Evolutionary conservation across 2,888 invertebrate species (phyloP).

Genomic region (Athalia cordata): DNA sequence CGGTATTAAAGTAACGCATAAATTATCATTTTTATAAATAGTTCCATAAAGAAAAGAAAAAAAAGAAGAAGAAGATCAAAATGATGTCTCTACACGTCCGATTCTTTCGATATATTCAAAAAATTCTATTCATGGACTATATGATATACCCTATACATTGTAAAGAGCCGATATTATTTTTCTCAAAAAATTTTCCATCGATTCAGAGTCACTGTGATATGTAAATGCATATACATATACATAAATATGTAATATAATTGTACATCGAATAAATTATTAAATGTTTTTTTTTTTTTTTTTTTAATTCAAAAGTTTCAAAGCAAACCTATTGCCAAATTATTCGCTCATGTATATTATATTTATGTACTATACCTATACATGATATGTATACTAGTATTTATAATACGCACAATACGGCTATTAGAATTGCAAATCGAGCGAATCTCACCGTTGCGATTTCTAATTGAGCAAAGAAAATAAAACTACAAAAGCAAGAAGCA

Average conservation of each 20-base stretch:
- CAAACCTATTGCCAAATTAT: neutral
- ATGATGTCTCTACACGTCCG: too few species aligned
- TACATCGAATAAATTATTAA: neutral
- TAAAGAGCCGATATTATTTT: too few species aligned
- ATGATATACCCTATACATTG: too few species aligned
- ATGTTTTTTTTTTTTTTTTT: neutral
- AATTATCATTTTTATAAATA: too few species aligned
- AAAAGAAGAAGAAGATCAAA: too few species aligned
- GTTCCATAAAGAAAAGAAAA: too few species aligned
- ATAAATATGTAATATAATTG: neutral
- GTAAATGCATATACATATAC: neutral
- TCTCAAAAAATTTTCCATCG: too few species aligned
- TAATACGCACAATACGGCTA: neutral
- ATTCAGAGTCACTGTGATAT: too few species aligned
- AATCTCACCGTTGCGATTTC: conserved; percentile 45
- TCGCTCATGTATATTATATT: neutral
- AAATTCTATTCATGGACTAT: too few species aligned
- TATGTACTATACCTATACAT: too few species aligned
- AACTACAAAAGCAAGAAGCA: neutral
- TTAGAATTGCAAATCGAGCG: conserved; percentile 40
- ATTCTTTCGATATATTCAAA: too few species aligned
- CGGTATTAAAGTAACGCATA: too few species aligned
- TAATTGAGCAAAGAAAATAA: conserved; percentile 10
- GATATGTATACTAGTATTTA: conserved; percentile 4
- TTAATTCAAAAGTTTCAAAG: neutral